Percentiles rank a stretch among this genome's conserved stretches.
phyloP scores from a whole-genome alignment of 2,797 vertebrate species.

The Graptemys geographica region DNA sequence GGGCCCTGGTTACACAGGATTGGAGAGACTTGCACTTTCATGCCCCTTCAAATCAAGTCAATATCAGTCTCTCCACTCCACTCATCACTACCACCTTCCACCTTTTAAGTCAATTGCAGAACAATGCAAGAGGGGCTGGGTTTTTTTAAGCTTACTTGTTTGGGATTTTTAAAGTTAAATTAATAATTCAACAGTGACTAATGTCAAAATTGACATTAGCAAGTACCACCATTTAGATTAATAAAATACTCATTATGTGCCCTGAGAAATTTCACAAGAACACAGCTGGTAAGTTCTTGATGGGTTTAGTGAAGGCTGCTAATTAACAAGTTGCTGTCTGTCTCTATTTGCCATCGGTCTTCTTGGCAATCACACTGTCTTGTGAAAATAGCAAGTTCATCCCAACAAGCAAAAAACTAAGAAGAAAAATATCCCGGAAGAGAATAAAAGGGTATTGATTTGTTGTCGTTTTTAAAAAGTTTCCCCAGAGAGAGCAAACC shows the following conservation, averaged over 20 bases:
- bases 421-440: neutral
- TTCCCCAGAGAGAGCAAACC: neutral
- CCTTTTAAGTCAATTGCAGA: neutral
- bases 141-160: constrained; percentile 9
- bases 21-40: rapidly evolving
- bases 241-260: neutral
- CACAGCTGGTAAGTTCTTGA: neutral
- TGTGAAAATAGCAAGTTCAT: neutral
- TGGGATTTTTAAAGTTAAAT: constrained; percentile 25
- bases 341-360: neutral
- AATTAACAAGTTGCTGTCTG: neutral
- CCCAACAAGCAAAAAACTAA: neutral
- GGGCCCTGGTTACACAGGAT: rapidly evolving
- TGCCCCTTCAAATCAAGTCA: neutral
- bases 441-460: constrained; percentile 26
- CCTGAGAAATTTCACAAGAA: constrained; percentile 23
- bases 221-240: constrained; percentile 2
- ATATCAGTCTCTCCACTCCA: neutral
- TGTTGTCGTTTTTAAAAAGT: neutral
- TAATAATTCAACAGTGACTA: constrained; percentile 56
- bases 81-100: neutral
- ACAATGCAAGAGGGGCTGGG: neutral
- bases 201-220: constrained; percentile 34
- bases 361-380: neutral
- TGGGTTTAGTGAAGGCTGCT: constrained; percentile 10